A percentile compares a stretch with the other conserved stretches of the same genome.
Conservation (phyloP, 2,113 vertebrate species). For the Climacteris rufus region DNA sequence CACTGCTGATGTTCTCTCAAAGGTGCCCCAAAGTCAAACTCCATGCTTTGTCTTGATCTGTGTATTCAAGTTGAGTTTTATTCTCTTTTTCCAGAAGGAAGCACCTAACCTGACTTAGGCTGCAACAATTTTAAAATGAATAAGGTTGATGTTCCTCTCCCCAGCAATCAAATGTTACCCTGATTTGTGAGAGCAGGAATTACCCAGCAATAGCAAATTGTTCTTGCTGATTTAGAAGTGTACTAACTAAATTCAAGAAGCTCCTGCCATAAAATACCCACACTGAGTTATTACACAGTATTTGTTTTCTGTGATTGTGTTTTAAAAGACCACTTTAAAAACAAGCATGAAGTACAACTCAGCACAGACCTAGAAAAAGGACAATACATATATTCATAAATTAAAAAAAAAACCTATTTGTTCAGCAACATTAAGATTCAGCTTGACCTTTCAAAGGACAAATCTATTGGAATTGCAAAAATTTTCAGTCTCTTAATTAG, state of each 20-base stretch:
- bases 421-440: background rate
- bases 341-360: background rate
- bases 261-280: background rate
- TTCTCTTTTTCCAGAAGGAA: background rate
- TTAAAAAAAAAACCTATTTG: background rate
- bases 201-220: background rate
- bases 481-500: background rate
- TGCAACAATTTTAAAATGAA: background rate
- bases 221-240: background rate
- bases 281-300: background rate
- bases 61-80: background rate
- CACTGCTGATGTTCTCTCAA: background rate
- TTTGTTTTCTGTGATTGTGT: background rate
- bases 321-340: background rate
- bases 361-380: background rate
- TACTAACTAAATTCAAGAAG: background rate
- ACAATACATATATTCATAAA: background rate
- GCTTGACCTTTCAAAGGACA: constrained; percentile 12
- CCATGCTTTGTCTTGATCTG: background rate
- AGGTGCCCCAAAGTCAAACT: background rate
- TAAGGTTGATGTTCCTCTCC: background rate
- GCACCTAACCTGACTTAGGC: background rate
- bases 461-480: background rate
- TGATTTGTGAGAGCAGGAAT: background rate
- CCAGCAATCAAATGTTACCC: background rate